Conservation (phyloP, 2,888 invertebrate species). For the Hipparchia sbordonii region DNA sequence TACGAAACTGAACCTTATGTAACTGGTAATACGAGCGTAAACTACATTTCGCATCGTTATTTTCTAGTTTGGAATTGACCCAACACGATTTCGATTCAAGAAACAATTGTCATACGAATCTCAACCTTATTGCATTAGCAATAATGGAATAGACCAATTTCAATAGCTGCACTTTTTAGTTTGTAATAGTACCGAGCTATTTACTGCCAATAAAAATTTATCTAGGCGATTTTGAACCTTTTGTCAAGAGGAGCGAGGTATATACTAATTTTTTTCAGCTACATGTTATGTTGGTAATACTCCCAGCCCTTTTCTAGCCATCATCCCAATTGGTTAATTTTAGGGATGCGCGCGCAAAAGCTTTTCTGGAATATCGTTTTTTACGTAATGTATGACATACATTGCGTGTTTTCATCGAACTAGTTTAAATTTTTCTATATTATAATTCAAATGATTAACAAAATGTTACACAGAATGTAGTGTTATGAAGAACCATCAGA, state of each 20-base stretch:
- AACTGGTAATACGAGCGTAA: background rate
- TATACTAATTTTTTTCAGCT: background rate
- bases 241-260: background rate
- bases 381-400: constrained; percentile 23
- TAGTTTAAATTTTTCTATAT: background rate
- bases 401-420: constrained; percentile 36
- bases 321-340: constrained; percentile 55
- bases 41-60: background rate
- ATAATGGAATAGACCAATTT: constrained; percentile 11
- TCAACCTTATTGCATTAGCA: background rate
- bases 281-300: constrained; percentile 23
- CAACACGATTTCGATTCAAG: background rate
- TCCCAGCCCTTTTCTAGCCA: constrained; percentile 52
- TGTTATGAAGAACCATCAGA: no score
- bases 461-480: no score
- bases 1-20: constrained; percentile 7
- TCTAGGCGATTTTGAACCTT: constrained; percentile 11
- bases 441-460: no score
- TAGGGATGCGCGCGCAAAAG: constrained; percentile 57
- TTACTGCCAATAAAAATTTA: constrained; percentile 33
- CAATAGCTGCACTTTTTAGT: background rate
- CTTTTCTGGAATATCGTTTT: background rate
- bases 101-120: background rate
- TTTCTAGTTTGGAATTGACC: background rate
- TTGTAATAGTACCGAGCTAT: constrained; percentile 48